Percentiles rank a stretch among this genome's conserved stretches.
These are phyloP conservation scores for Okapia johnstoni DNA, from an alignment of 2,113 vertebrate genomes.

Conservation along the genomic window DNA sequence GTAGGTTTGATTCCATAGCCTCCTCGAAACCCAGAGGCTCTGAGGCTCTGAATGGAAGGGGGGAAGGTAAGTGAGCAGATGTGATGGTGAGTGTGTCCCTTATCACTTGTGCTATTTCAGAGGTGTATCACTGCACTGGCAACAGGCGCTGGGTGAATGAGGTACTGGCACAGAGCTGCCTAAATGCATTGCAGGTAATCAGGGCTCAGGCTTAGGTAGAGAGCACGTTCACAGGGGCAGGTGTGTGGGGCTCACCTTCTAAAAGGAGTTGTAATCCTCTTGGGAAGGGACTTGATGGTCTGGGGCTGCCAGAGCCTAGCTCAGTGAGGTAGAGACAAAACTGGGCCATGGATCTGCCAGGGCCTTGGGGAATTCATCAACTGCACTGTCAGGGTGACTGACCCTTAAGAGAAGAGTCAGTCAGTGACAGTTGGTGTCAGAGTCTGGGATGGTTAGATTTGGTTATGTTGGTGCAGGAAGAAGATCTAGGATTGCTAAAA, in stretches of 20 bases:
- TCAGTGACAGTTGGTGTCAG: not conserved
- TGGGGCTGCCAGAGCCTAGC: not conserved
- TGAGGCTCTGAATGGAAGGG: not conserved
- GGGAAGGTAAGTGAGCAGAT: not conserved
- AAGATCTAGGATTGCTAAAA: not conserved
- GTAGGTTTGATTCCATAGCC: not conserved
- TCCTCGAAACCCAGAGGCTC: not conserved
- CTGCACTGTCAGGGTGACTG: not conserved
- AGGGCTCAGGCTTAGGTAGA: not conserved
- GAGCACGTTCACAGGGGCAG: accelerated
- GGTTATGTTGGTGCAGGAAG: not conserved
- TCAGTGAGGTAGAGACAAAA: not conserved
- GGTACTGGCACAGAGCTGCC: constrained; percentile 71
- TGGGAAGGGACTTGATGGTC: not conserved
- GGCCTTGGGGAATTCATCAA: not conserved
- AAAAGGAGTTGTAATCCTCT: not conserved
- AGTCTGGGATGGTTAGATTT: not conserved
- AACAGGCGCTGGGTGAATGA: constrained; percentile 79
- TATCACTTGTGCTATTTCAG: constrained; percentile 66
- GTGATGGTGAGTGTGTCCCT: not conserved
- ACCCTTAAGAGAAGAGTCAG: not conserved
- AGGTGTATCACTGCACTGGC: constrained; percentile 72
- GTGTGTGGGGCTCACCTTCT: not conserved
- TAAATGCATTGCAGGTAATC: constrained; percentile 81
- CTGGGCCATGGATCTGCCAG: not conserved